Evolutionary conservation across 2,888 invertebrate genomes (phyloP), one percentile per base, ranked within the genome.

Genomic region (Metallyticus violacea): DNA sequence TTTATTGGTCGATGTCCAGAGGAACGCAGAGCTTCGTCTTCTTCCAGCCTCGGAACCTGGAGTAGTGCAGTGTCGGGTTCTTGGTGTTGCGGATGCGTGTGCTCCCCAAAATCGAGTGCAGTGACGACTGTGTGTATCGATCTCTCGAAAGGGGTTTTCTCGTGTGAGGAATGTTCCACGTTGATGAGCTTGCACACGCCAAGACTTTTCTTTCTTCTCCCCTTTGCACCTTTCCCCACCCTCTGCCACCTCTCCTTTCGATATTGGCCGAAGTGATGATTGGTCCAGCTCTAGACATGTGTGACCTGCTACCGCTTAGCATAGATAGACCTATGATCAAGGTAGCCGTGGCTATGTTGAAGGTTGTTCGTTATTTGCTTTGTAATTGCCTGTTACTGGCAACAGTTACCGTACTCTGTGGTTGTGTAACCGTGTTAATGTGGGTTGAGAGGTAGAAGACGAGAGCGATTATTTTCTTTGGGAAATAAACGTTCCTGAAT

Each of bases 1-100:
- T 88, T 88, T 88, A 88, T 88, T 87, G 88, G 87, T 87, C 28
- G 87, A 87, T 86, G 88, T 87, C 88, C 88, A 83, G 86, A 82
- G n/a, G 40, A 62, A 62, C 40, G 40, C 9, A 22, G 40, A 62
- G 40, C 15, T 22, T 62, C 40, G 40, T 62, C 40, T 62, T 62
- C n/a, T n/a, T n/a, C n/a, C n/a, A n/a, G n/a, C n/a, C n/a, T n/a
- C 40, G 22, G 40, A 62, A 62, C 40, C 40, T 62, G 40, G 40
- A 62, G 40, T 22, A 62, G 40, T 62, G 40, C 40, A 15, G 40
- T 62, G 9, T 9, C 9, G 40, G 40, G 40, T 62, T 62, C 40
- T 62, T 62, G 40, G 40, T 62, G 40, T 62, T 62, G 15, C 40
- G 40, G 40, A 62, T 62, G 40, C 40, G 40, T 62, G 40, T 62